Base-by-base conservation (phyloP, 2,888 invertebrate genomes). In the Arctia plantaginis region DNA sequence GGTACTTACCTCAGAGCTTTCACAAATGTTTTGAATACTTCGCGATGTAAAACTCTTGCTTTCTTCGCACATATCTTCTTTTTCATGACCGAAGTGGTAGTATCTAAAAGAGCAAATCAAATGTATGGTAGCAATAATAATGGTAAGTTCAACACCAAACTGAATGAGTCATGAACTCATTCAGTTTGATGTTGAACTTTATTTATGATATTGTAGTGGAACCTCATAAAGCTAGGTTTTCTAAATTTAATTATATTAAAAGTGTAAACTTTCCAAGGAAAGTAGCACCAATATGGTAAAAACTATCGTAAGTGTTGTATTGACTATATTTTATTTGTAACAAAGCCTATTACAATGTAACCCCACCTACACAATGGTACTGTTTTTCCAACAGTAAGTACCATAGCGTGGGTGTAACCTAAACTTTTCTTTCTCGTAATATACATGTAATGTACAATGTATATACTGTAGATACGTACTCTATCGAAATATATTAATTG, bases 71-170 rank as follows among this genome's bases (percentile, higher is more conserved):
- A 91, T 91, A 73, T 97, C 97, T 81, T 97, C 96, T 84, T 96
- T 96, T 88, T 97, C 97, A 85, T 94, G 96, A 39, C 97, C 97
- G 85, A 96, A 96, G 89, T 98, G 98, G 88, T 98, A 96, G 88
- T 97, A 98, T 81, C 97, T 97, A 55, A 35, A 66, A 69, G 39
- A 55, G 30, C 18, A 23, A 23, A 35, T 66, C n/a, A 51, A 51
- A 18, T 18, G 12, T 10, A n/a, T n/a, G 23, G 23, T 51, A 51
- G 23, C 51, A 10, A 12, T 23, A 0, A 35, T 35, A 35, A 35
- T 35, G 3, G 6, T 41, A 41, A 13, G 41, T 41, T 41, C n/a
- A n/a, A 55, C n/a, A 55, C n/a, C n/a, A n/a, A 55, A 55, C 12
- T n/a, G 55, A 51, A 7, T 20, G 7, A 23, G 8, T 23, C 7